These are phyloP conservation scores for Drosophila ercepeae DNA, from an alignment of 1,140 invertebrate species.

Conservation along the genomic window DNA sequence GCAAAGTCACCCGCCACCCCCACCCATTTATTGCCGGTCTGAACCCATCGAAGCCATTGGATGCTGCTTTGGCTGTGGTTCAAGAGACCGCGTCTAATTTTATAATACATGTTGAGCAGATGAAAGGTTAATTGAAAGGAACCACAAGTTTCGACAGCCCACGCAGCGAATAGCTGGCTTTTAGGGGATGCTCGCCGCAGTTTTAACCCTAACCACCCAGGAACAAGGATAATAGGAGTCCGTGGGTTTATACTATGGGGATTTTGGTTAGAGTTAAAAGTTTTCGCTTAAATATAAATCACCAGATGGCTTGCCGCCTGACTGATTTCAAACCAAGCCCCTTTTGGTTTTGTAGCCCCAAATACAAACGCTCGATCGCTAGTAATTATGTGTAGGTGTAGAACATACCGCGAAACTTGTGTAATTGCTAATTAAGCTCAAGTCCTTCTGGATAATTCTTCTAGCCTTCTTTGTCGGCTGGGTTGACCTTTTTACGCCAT, in stretches of 20 bases:
- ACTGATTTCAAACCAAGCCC: slow-evolving; percentile 54
- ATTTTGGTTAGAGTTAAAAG: slow-evolving; percentile 80
- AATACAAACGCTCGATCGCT: slow-evolving; percentile 37
- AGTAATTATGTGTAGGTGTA: slow-evolving; percentile 27
- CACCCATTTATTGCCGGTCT: background rate
- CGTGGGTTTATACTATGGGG: slow-evolving; percentile 44
- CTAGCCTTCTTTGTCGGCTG: slow-evolving; percentile 5
- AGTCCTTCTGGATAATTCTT: slow-evolving; percentile 39
- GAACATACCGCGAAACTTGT: slow-evolving; percentile 68
- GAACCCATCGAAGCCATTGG: background rate
- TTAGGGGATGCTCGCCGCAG: slow-evolving; percentile 52
- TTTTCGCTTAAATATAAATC: slow-evolving; percentile 80
- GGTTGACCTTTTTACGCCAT: slow-evolving; percentile 38
- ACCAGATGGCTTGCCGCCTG: slow-evolving; percentile 63
- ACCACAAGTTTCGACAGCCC: slow-evolving; percentile 77
- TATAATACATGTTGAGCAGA: slow-evolving; percentile 82
- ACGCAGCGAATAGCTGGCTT: slow-evolving; percentile 49
- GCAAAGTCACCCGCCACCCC: slow-evolving; percentile 16
- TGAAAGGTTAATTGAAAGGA: slow-evolving; percentile 81
- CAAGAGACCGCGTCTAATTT: slow-evolving; percentile 77
- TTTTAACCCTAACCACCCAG: slow-evolving; percentile 1
- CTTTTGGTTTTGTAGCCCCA: slow-evolving; percentile 11
- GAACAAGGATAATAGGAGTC: slow-evolving; percentile 34
- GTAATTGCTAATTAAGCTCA: slow-evolving; percentile 77
- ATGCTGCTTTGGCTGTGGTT: slow-evolving; percentile 46